phyloP scores from a whole-genome alignment of 2,113 vertebrate species.

The Rhagologus leucostigma region DNA sequence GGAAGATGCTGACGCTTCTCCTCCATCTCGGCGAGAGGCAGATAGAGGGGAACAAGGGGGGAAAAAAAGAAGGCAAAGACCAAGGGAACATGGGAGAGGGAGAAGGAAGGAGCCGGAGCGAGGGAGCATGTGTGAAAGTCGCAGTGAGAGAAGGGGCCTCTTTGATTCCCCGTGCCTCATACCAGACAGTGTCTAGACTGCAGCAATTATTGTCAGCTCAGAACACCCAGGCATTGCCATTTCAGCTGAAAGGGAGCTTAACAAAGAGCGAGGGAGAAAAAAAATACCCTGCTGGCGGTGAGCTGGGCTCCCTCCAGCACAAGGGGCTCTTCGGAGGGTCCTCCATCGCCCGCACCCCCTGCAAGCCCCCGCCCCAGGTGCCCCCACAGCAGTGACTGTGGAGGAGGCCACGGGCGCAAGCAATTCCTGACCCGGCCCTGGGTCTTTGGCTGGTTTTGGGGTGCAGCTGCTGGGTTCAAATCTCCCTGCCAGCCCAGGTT shows the following conservation, averaged over 20 bases:
- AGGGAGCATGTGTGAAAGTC: constrained; percentile 69
- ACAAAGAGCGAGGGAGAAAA: constrained; percentile 72
- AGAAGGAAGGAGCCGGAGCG: constrained; percentile 75
- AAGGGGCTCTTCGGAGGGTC: constrained; percentile 27
- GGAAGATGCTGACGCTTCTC: constrained; percentile 45
- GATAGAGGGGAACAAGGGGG: constrained; percentile 5
- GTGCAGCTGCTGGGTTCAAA: neutral
- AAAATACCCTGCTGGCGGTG: constrained; percentile 57
- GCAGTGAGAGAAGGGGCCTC: constrained; percentile 69
- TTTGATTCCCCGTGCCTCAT: constrained; percentile 76
- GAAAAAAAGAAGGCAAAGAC: constrained; percentile 31
- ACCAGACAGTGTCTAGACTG: constrained; percentile 94
- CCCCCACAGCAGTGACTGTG: neutral
- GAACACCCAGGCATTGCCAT: constrained; percentile 87
- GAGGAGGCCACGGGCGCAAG: neutral
- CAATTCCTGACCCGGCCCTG: rapidly evolving
- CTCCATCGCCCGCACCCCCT: neutral
- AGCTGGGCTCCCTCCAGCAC: constrained; percentile 54
- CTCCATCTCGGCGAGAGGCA: constrained; percentile 5
- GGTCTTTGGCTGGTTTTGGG: neutral
- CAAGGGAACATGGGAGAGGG: constrained; percentile 57
- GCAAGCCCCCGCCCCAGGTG: neutral
- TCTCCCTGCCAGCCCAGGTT: neutral
- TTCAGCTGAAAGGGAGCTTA: constrained; percentile 84
- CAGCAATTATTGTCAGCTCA: constrained; percentile 90